Percentiles rank a stretch among this genome's conserved stretches.
Evolutionary conservation across 2,797 vertebrate genomes (phyloP).

Genomic region (Ctenopoma multispine): DNA sequence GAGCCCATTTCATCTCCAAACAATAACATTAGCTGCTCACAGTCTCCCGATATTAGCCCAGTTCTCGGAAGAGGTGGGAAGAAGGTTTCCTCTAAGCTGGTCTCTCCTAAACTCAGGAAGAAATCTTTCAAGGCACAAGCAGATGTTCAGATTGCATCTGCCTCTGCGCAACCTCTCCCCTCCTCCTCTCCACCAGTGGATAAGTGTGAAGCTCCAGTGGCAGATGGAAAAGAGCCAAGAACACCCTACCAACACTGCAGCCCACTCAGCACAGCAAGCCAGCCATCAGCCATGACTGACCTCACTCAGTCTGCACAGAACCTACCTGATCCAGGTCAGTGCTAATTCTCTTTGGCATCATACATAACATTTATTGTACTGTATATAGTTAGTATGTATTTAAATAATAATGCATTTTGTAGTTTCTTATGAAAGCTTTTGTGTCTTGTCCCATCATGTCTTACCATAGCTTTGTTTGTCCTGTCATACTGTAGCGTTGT

Average conservation of each 20-base stretch:
- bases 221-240: conserved; percentile 82
- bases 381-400: conserved; percentile 50
- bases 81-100: conserved; percentile 76
- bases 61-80: conserved; percentile 70
- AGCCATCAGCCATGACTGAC: conserved; percentile 74
- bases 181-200: conserved; percentile 78
- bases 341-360: conserved; percentile 7
- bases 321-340: conserved; percentile 83
- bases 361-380: not conserved
- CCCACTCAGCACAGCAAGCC: conserved; percentile 75
- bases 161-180: conserved; percentile 74
- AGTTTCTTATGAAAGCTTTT: conserved; percentile 84
- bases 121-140: conserved; percentile 84
- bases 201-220: conserved; percentile 70
- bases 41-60: conserved; percentile 85
- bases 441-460: conserved; percentile 84
- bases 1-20: conserved; percentile 90
- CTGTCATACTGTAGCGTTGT: conserved; percentile 84
- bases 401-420: conserved; percentile 62
- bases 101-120: conserved; percentile 87
- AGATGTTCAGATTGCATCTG: conserved; percentile 79
- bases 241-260: conserved; percentile 80
- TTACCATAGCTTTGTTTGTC: conserved; percentile 83
- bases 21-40: conserved; percentile 85
- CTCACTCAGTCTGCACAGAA: conserved; percentile 77